Evolutionary conservation across 1,140 invertebrate species (phyloP).

Genomic region (Saccostrea glomerata): DNA sequence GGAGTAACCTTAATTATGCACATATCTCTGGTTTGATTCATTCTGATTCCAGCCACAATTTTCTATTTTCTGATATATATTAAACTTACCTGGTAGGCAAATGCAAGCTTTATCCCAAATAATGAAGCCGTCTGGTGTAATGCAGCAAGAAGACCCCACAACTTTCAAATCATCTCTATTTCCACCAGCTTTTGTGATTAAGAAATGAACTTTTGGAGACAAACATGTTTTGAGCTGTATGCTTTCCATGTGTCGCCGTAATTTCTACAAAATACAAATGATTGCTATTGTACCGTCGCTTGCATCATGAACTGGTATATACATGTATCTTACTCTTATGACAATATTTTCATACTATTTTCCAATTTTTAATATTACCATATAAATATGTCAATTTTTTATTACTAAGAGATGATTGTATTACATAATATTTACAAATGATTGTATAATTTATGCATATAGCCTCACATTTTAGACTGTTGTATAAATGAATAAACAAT

Average conservation of each 20-base stretch:
- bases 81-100: neutral
- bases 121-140: neutral
- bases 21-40: neutral
- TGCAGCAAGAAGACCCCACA: neutral
- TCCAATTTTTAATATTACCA: neutral
- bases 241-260: neutral
- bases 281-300: neutral
- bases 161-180: neutral
- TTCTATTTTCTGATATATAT: neutral
- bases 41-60: neutral
- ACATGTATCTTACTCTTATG: neutral
- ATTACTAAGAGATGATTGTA: neutral
- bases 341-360: neutral
- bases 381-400: neutral
- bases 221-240: constrained; percentile 7
- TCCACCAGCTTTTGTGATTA: neutral
- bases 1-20: too few species aligned
- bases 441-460: too few species aligned
- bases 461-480: too few species aligned
- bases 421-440: neutral
- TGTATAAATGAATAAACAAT: too few species aligned
- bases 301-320: neutral
- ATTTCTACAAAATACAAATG: neutral
- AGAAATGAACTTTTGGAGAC: constrained; percentile 24
- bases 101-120: neutral